These are phyloP conservation scores for Pristionchus entomophagus DNA, from an alignment of 2,888 invertebrate species.

Conservation along the genomic window DNA sequence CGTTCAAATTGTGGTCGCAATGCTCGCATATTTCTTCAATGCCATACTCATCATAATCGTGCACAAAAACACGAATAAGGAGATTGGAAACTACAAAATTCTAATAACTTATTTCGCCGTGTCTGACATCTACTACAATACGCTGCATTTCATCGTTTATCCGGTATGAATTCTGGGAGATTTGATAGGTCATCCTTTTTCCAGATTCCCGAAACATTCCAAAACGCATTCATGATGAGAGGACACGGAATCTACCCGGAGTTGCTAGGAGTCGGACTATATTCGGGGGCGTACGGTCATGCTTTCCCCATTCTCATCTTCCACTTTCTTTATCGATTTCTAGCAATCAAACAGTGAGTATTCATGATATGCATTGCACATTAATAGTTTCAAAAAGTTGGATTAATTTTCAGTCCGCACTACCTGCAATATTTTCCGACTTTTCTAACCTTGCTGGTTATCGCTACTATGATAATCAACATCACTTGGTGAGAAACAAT, in stretches of 20 bases:
- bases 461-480: neutral
- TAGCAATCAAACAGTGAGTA: neutral
- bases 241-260: neutral
- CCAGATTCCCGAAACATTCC: neutral
- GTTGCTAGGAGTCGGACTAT: neutral
- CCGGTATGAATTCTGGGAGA: too few species aligned
- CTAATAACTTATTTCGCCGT: neutral
- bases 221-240: neutral
- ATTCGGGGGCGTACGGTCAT: neutral
- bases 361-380: neutral
- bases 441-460: neutral
- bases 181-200: neutral
- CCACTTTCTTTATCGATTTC: constrained; percentile 1
- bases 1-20: neutral
- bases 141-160: neutral
- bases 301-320: constrained; percentile 24
- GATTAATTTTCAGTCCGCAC: neutral
- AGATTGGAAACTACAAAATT: neutral
- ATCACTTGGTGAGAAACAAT: neutral
- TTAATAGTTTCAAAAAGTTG: too few species aligned
- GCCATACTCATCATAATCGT: neutral
- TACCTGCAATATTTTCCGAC: neutral
- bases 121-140: neutral
- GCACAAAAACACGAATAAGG: neutral
- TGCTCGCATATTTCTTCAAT: neutral